These are phyloP conservation scores for Plutomurus gul DNA, from an alignment of 1,140 invertebrate genomes.

Conservation along the genomic window DNA sequence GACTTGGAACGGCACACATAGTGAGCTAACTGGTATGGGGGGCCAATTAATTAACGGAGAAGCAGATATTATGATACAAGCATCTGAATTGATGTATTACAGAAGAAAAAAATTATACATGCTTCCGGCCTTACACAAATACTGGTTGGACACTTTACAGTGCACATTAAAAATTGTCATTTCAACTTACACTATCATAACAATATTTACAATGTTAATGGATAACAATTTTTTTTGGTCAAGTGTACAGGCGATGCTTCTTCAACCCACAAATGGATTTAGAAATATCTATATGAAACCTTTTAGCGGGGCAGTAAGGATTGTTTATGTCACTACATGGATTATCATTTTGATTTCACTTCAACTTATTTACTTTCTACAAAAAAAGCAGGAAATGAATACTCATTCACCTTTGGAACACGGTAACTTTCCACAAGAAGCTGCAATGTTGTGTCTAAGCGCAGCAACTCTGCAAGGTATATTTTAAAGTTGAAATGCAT, in stretches of 20 bases:
- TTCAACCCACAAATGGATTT: background rate
- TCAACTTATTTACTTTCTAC: background rate
- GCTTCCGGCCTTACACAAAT: background rate
- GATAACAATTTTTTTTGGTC: too few species aligned
- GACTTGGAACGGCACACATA: background rate
- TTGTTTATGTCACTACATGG: background rate
- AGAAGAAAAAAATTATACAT: background rate
- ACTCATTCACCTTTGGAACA: too few species aligned
- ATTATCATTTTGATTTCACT: background rate
- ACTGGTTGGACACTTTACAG: too few species aligned
- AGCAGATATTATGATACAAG: background rate
- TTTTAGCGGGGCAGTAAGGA: background rate
- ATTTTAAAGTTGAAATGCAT: too few species aligned
- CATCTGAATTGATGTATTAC: background rate
- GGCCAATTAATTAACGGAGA: background rate
- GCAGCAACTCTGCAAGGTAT: background rate
- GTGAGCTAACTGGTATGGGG: background rate
- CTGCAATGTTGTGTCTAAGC: background rate
- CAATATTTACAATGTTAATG: too few species aligned
- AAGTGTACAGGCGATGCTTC: background rate
- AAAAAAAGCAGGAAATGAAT: background rate
- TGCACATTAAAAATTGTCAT: too few species aligned
- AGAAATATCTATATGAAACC: background rate
- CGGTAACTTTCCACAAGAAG: background rate
- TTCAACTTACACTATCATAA: too few species aligned